Percentiles rank a stretch among this genome's conserved stretches.
phyloP scores from a whole-genome alignment of 2,888 invertebrate species.

The Trissolcus japonicus region DNA sequence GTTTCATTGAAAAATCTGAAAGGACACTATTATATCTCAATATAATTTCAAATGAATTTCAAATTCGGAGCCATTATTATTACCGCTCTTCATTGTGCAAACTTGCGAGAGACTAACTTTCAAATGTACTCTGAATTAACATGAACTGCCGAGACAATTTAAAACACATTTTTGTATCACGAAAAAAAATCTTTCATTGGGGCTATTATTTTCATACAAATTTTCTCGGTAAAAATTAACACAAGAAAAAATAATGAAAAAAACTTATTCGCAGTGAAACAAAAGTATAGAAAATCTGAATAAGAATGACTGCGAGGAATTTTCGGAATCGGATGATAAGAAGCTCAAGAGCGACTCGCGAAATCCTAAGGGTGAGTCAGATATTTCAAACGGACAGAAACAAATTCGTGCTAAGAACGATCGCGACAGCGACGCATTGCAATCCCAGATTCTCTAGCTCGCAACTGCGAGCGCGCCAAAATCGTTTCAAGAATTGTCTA shows the following conservation, averaged over 20 bases:
- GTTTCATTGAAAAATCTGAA: conserved; percentile 23
- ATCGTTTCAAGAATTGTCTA: neutral
- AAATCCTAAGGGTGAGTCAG: conserved; percentile 10
- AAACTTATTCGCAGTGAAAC: neutral
- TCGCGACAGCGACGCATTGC: conserved; percentile 28
- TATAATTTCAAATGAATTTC: conserved; percentile 19
- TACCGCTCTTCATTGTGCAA: conserved; percentile 16
- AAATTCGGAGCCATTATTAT: conserved; percentile 11
- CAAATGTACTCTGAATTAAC: conserved; percentile 11
- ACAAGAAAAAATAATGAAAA: neutral
- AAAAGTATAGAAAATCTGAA: neutral
- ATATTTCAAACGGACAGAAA: conserved; percentile 22
- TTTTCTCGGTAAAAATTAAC: too few relatives aligned
- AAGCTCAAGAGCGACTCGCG: neutral
- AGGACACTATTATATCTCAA: conserved; percentile 17
- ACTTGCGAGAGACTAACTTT: conserved; percentile 7
- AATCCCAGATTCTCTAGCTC: conserved; percentile 9
- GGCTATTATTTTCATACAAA: neutral
- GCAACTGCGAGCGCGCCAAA: neutral
- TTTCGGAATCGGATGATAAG: neutral
- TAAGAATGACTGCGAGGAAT: conserved; percentile 2
- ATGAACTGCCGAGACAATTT: neutral
- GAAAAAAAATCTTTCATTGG: neutral
- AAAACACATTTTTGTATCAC: neutral
- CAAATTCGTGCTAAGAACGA: conserved; percentile 17